Conservation (phyloP, 2,888 invertebrate species). For the Drosophila robusta region DNA sequence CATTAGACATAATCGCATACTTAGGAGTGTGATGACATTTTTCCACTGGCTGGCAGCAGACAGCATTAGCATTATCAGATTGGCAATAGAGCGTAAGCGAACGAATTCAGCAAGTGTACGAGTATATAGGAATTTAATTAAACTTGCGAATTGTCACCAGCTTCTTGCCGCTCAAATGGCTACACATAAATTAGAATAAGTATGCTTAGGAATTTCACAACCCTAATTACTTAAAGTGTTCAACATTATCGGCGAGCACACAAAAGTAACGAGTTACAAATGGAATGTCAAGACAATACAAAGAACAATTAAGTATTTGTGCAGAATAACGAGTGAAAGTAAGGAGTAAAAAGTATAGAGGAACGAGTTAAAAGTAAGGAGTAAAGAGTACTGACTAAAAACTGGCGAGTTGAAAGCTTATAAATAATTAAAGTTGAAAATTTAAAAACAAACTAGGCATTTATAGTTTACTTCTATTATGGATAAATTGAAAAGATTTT, state of each 20-base stretch:
- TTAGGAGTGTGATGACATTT: conserved; percentile 51
- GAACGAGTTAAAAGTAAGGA: not conserved
- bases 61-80: conserved; percentile 57
- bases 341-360: not conserved
- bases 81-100: conserved; percentile 47
- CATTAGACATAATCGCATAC: conserved; percentile 49
- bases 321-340: not conserved
- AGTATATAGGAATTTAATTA: conserved; percentile 47
- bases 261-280: too few relatives aligned
- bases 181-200: conserved; percentile 20
- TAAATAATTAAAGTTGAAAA: too few relatives aligned
- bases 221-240: too few relatives aligned
- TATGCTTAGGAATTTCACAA: not conserved
- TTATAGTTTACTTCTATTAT: too few relatives aligned
- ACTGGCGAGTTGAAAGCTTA: too few relatives aligned
- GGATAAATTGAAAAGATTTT: too few relatives aligned
- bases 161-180: conserved; percentile 28
- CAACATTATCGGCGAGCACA: too few relatives aligned
- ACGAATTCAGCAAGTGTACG: conserved; percentile 28
- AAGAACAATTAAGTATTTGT: too few relatives aligned
- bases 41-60: conserved; percentile 39
- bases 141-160: conserved; percentile 26
- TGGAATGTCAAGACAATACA: too few relatives aligned
- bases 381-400: too few relatives aligned
- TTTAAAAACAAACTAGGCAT: too few relatives aligned